Percentiles rank a stretch among this genome's conserved stretches.
phyloP scores from a whole-genome alignment of 2,113 vertebrate genomes.

The Takifugu flavidus region DNA sequence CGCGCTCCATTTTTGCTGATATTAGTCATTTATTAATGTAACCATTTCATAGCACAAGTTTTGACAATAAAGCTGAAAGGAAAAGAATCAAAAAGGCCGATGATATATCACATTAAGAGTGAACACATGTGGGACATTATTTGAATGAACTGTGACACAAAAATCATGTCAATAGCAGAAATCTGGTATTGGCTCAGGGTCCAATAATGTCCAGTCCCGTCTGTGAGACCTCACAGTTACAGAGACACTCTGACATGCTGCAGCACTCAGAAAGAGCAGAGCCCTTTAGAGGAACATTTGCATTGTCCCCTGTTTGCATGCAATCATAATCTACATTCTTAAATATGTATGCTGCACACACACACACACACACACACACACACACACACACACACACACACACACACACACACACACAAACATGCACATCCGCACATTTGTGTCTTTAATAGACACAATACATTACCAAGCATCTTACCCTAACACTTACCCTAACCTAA shows the following conservation, averaged over 20 bases:
- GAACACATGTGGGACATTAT: no score
- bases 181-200: background rate
- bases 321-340: conserved; percentile 11
- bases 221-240: conserved; percentile 21
- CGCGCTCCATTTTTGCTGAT: background rate
- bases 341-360: conserved; percentile 17
- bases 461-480: no score
- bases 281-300: conserved; percentile 14
- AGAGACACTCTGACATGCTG: conserved; percentile 18
- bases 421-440: background rate
- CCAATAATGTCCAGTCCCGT: conserved; percentile 9
- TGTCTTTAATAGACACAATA: no score
- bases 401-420: conserved; percentile 16
- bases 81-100: no score
- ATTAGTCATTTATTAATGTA: no score
- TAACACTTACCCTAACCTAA: no score
- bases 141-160: no score
- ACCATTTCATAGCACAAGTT: no score
- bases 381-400: conserved; percentile 22
- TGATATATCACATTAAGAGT: no score
- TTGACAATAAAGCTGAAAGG: no score
- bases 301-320: conserved; percentile 10
- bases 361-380: conserved; percentile 18
- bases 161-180: background rate
- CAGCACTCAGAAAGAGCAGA: conserved; percentile 15